Base-by-base conservation (phyloP, 37 sponge, comb jelly and placozoan genomes). In the Eunapius fragilis region DNA sequence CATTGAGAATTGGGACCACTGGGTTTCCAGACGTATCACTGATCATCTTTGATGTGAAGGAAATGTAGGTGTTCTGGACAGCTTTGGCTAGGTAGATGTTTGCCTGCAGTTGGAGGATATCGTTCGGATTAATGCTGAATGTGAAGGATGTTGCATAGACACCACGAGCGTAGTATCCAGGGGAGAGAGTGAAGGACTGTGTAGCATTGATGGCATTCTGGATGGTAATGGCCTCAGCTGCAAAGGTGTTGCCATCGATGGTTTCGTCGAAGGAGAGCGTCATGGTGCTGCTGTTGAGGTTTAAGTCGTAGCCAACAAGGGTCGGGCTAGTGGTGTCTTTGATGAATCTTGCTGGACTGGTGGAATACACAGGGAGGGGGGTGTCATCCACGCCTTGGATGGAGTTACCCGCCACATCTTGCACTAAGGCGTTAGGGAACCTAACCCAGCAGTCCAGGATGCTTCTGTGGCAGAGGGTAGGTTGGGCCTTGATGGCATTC, bases 181-280 rank as follows among this genome's bases (percentile, higher is more conserved):
- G 83, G 11, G 92, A 82, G n/a, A 94, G 80, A 5, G 26, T 22
- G 58, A 68, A 81, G 0, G 91, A 88, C n/a, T 75, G n/a, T 69
- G 67, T 91, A 28, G 86, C 74, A 76, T 76, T 82, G 69, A 80
- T 68, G n/a, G 79, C 68, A 71, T 91, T 77, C 26, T 87, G 86
- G 36, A 96, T 68, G 49, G 82, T 78, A 3, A 94, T 82, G 26
- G 88, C 45, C 68, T 87, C 76, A 25, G 95, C 67, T 9, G 77
- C 74, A n/a, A 96, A 75, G 2, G 85, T 41, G 67, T 83, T 86
- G 31, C 48, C 80, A 70, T 90, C 80, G 13, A 97, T 91, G 41
- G 95, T 92, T 71, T 97, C 97, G 86, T 90, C 88, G 86, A 97
- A 97, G 2, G 80, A 48, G 27, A 97, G 84, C 7, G 86, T 81